Base-by-base conservation (phyloP, 2,888 invertebrate species). In the Aquatica leii region DNA sequence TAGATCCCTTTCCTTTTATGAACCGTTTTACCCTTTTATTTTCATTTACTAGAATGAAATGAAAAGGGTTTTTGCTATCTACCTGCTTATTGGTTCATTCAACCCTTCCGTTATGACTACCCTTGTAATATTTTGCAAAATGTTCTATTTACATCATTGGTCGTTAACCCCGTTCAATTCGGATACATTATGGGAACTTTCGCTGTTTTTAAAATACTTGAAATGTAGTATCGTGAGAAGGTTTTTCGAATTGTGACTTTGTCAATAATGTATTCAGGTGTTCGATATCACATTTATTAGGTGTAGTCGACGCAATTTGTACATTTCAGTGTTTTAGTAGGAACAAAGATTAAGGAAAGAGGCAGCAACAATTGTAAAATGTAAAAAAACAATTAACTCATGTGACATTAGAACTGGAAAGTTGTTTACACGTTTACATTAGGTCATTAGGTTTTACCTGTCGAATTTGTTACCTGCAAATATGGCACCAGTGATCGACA, bases 101-200 rank as follows among this genome's bases (percentile, higher is more conserved):
- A 67, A 64, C 69, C 69, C 69, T 69, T 69, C 60, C 50, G 64
- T 58, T 65, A 61, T 55, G 54, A 60, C 50, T 41, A 65, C 58
- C 59, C 65, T 62, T 65, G 52, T 43, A 57, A 66, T 62, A 62
- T 62, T 62, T 62, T 66, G 62, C 59, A 56, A 65, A n/a, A 53
- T 41, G 17, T 48, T 59, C 51, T 55, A 40, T 59, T 64, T 58
- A 53, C 54, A 59, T 61, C 67, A 70, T 70, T 72, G 75, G 74
- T 71, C 73, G 73, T 71, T 72, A 71, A 75, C 74, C 74, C 74
- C 74, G 71, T 72, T 35, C 12, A 24, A 43, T 35, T 21, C 18
- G n/a, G 50, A 14, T 34, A 58, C 35, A 37, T 9, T 37, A 50
- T 65, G 65, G 59, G 65, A 65, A 62, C 49, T 34, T n/a, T 18